Base-by-base conservation (phyloP, 2,888 invertebrate species). In the Criorhina ranunculi region DNA sequence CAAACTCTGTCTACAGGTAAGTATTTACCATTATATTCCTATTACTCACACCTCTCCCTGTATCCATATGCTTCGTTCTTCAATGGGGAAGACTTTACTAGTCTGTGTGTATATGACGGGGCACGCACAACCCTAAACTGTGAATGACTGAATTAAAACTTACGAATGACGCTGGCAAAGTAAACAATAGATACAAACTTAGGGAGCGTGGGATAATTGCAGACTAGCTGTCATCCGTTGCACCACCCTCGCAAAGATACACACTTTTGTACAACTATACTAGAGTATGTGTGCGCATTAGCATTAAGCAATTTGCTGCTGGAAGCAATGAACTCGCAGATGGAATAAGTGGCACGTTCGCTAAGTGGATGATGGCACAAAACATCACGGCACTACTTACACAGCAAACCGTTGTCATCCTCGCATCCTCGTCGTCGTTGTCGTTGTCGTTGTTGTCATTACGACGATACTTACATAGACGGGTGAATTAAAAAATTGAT, bases 281-380 rank as follows among this genome's bases (percentile, higher is more conserved):
- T 31, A 57, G 12, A 59, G 33, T 57, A 57, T 17, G 24, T 33
- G 24, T 24, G 24, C 24, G 24, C 24, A n/a, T n/a, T n/a, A n/a
- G 31, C 11, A 67, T 44, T 60, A 53, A 57, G 51, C 31, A 53
- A 53, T 42, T 57, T 19, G 51, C 35, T 49, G 24, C 60, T 64
- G 51, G 51, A 59, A 77, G 82, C 82, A 82, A 72, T 72, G 82
- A 82, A 77, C 82, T 64, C 62, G 24, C 55, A 44, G 69, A 59
- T 57, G 35, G 37, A 70, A 53, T 62, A 78, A 78, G 78, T 78
- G 55, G 59, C 78, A 78, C 72, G 73, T 67, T 72, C 19, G 72
- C 55, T 78, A 78, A 78, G 82, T 78, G 78, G 82, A 78, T 83
- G 82, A 83, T 83, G 78, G 67, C 55, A 78, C 72, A 67, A 55